Conservation (phyloP, 2,113 vertebrate genomes). For the Plecotus auritus region DNA sequence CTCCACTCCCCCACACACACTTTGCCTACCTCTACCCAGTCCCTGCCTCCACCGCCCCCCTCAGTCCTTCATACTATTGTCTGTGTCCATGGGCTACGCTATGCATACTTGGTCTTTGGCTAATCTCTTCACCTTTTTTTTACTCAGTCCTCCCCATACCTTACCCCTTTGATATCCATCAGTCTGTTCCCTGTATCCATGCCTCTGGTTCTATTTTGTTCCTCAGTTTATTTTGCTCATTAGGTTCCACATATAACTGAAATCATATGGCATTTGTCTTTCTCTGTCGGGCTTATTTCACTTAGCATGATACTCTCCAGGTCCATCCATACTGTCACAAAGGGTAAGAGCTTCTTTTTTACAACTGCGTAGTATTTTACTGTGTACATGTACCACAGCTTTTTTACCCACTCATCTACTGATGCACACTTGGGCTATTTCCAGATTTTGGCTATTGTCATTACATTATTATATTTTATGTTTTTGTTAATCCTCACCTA, state of each 20-base stretch:
- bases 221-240: not conserved
- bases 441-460: not conserved
- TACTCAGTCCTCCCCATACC: not conserved
- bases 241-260: not conserved
- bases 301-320: not conserved
- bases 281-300: not conserved
- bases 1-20: too few species aligned
- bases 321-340: not conserved
- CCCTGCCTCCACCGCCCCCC: too few species aligned
- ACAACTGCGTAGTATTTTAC: not conserved
- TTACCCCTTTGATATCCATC: not conserved
- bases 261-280: not conserved
- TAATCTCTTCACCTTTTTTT: not conserved
- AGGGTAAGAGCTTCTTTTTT: not conserved
- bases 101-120: not conserved
- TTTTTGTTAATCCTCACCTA: too few species aligned
- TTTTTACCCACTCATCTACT: not conserved
- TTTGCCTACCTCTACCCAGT: not conserved
- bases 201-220: not conserved
- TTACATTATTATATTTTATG: not conserved
- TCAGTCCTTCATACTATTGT: not conserved
- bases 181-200: not conserved
- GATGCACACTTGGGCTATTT: not conserved
- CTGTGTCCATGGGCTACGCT: not conserved
- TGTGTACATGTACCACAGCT: not conserved